Percentiles rank a stretch among this genome's conserved stretches.
phyloP scores from a whole-genome alignment of 1,140 invertebrate genomes.

The Drosophila kohkoa region DNA sequence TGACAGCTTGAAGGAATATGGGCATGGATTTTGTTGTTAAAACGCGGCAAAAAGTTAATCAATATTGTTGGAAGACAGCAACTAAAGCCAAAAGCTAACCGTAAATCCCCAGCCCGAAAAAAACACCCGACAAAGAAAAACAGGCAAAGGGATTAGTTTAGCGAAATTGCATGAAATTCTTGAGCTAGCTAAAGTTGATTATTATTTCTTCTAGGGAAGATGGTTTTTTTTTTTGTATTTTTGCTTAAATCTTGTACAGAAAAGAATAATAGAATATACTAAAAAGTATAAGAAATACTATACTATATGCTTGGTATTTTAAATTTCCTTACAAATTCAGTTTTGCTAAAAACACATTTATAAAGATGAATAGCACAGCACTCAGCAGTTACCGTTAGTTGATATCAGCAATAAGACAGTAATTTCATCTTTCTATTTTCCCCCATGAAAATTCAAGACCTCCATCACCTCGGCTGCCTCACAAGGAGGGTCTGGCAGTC shows the following conservation, averaged over 20 bases:
- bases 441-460: conserved; percentile 16
- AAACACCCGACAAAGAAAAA: background rate
- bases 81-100: conserved; percentile 13
- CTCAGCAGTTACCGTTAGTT: background rate
- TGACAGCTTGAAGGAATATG: conserved; percentile 44
- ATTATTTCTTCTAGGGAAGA: background rate
- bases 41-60: conserved; percentile 53
- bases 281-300: no score
- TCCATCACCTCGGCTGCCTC: background rate
- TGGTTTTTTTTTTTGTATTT: no score
- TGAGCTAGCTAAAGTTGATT: conserved; percentile 6
- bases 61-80: conserved; percentile 47
- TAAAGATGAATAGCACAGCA: background rate
- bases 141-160: conserved; percentile 11
- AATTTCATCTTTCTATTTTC: conserved; percentile 16
- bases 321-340: background rate
- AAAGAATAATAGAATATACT: background rate
- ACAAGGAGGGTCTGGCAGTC: background rate
- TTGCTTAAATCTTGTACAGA: no score
- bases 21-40: conserved; percentile 49
- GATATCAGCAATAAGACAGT: conserved; percentile 2
- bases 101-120: conserved; percentile 8
- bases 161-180: conserved; percentile 25
- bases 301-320: no score
- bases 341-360: background rate